Evolutionary conservation across 2,113 vertebrate species (phyloP).

Genomic region (Pelmatolapia mariae): DNA sequence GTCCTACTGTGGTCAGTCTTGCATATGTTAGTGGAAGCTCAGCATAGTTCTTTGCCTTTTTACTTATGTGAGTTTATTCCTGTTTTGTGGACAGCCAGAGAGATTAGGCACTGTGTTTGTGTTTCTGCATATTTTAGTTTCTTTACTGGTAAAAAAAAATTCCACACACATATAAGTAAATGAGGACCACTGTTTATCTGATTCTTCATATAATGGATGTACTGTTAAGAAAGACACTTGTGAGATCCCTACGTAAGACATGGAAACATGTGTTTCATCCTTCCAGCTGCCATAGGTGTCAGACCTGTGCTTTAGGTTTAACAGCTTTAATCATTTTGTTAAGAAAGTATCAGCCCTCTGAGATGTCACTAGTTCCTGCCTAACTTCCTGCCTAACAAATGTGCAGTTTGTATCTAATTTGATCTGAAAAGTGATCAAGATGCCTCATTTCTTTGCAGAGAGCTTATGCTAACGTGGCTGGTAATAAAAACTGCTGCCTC

Average conservation of each 20-base stretch:
- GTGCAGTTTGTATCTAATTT: too few relatives aligned
- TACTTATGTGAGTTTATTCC: accelerated
- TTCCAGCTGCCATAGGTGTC: too few relatives aligned
- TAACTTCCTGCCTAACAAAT: too few relatives aligned
- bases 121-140: neutral
- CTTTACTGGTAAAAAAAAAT: neutral
- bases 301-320: neutral
- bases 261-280: neutral
- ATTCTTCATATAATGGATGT: neutral
- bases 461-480: too few relatives aligned
- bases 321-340: neutral
- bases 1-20: neutral
- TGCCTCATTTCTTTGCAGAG: too few relatives aligned
- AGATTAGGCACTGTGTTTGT: neutral
- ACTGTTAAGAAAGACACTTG: too few relatives aligned
- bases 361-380: neutral
- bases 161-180: neutral
- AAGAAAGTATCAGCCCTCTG: neutral
- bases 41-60: neutral
- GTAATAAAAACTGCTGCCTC: too few relatives aligned
- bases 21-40: neutral
- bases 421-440: too few relatives aligned
- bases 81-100: neutral
- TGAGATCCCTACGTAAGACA: neutral
- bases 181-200: neutral